Evolutionary conservation across 2,888 invertebrate genomes (phyloP), one percentile per base, ranked within the genome.

Genomic region (Eilema griseolum): DNA sequence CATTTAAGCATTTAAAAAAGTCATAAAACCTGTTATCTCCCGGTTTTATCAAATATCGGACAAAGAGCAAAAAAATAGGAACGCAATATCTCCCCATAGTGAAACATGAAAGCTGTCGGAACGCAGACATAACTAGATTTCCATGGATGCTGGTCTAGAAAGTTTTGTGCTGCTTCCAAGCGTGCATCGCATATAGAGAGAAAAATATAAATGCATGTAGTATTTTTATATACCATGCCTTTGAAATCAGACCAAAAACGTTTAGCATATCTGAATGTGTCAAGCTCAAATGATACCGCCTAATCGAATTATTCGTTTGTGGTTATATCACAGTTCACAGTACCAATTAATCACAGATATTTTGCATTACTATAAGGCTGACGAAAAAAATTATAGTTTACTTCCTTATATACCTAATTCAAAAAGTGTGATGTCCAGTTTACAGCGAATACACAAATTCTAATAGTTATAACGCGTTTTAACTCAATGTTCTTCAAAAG

Each of bases 21-120:
- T 11, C 0, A 62, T 24, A 1, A 62, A 24, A 63, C 41, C 26
- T 20, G 37, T 11, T 26, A 10, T 26, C 11, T 24, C 33, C 4
- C 7, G 7, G n/a, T 60, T 60, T 60, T 31, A n/a, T 16, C 11
- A 41, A 57, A 57, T 2, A 70, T 67, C 63, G 71, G 71, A 64
- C 56, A 66, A 72, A 69, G 79, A 33, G 23, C 11, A 2, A 26
- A 20, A 57, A 57, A 33, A 57, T 73, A n/a, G 52, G 72, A 73
- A 74, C 72, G 70, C 67, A 67, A 66, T 81, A 70, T 80, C 75
- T 80, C 77, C 68, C 76, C 78, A 61, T 72, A 76, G 64, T 56
- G 46, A 64, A 59, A 67, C 66, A 77, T 69, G 85, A 83, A 83
- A 82, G 81, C 79, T 79, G 77, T 68, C 72, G 61, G 41, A 67